These are phyloP conservation scores for Drosophila ochracea DNA, from an alignment of 2,888 invertebrate genomes.

Conservation along the genomic window DNA sequence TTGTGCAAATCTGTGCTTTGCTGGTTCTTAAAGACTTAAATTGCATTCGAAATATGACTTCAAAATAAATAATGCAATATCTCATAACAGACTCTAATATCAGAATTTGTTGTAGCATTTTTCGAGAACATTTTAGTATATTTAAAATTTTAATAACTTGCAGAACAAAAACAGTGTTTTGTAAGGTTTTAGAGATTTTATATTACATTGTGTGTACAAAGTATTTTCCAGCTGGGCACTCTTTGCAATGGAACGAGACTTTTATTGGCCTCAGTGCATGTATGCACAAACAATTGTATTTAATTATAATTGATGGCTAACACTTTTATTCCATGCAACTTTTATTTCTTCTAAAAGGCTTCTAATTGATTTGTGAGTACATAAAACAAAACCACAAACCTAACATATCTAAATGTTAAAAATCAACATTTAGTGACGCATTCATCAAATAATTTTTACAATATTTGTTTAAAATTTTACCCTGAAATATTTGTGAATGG, in stretches of 20 bases:
- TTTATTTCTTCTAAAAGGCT: not conserved
- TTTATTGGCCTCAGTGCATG: not conserved
- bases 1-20: not conserved
- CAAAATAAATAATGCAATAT: not conserved
- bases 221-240: not conserved
- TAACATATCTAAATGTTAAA: not conserved
- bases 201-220: not conserved
- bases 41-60: not conserved
- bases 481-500: conserved; percentile 2
- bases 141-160: not conserved
- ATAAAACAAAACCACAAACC: not conserved
- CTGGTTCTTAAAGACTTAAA: not conserved
- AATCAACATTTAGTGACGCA: not conserved
- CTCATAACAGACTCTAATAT: not conserved
- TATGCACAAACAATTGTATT: not conserved
- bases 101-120: not conserved
- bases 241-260: not conserved
- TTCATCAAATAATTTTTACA: not conserved
- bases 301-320: not conserved
- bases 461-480: conserved; percentile 1
- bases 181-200: not conserved
- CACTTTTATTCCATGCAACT: not conserved
- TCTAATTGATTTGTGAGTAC: not conserved
- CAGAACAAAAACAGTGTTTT: not conserved
- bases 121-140: not conserved